Percentiles rank a stretch among this genome's conserved stretches.
Conservation (phyloP, 1,140 invertebrate species). For the Trachymyrmex cornetzi region DNA sequence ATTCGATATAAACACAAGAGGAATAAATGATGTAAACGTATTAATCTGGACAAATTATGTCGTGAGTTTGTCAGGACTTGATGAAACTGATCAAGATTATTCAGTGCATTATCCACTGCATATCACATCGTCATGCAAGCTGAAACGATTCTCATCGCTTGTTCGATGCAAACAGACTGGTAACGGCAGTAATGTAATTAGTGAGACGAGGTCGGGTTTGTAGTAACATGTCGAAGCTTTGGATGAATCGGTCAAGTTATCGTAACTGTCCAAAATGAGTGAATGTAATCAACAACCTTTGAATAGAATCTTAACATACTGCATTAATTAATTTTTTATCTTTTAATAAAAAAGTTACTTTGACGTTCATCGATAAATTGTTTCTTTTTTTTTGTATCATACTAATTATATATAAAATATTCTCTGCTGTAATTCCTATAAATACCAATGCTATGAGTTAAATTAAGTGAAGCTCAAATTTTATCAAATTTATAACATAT, state of each 20-base stretch:
- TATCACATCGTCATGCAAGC: conserved; percentile 34
- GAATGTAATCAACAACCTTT: conserved; percentile 78
- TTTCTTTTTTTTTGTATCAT: neutral
- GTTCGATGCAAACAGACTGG: conserved; percentile 46
- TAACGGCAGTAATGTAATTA: conserved; percentile 69
- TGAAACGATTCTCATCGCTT: conserved; percentile 53
- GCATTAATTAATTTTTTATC: conserved; percentile 23
- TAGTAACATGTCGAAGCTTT: conserved; percentile 69
- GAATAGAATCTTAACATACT: conserved; percentile 62
- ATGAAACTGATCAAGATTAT: conserved; percentile 53
- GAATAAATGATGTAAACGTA: neutral
- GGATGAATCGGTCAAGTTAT: conserved; percentile 72
- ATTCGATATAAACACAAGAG: neutral
- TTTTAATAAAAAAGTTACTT: neutral
- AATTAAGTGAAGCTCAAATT: neutral
- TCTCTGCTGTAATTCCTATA: neutral
- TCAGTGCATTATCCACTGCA: conserved; percentile 20
- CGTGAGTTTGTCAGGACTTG: conserved; percentile 16
- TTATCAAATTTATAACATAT: neutral
- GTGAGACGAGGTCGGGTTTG: conserved; percentile 74
- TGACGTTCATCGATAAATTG: neutral
- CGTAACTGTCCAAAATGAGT: conserved; percentile 71
- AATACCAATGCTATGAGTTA: neutral
- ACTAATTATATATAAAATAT: neutral
- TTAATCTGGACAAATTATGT: conserved; percentile 32